Conservation (phyloP, 2,797 vertebrate genomes). For the Sorex maritimensis region DNA sequence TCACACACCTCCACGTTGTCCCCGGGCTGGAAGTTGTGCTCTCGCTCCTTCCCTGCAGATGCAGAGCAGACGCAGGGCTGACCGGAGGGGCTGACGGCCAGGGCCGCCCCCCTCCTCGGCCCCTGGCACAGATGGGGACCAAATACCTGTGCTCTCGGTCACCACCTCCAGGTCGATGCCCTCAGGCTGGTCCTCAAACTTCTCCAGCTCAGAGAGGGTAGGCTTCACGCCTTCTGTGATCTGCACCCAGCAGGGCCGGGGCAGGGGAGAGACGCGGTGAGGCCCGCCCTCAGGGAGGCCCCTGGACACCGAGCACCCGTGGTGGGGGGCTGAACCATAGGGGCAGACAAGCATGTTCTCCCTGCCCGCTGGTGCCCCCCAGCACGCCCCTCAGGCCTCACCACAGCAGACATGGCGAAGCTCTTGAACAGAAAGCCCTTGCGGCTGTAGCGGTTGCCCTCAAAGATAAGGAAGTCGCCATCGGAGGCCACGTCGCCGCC, state of each 20-base stretch:
- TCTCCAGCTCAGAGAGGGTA: conserved; percentile 97
- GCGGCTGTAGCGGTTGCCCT: conserved; percentile 97
- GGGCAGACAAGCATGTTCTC: background rate
- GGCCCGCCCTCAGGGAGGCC: too few species aligned
- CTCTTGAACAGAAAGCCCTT: conserved; percentile 99
- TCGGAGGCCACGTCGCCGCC: conserved; percentile 97
- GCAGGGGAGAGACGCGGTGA: too few species aligned
- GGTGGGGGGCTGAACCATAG: background rate
- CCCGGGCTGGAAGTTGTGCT: conserved; percentile 97
- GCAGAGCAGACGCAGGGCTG: background rate
- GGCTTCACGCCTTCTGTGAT: conserved; percentile 98
- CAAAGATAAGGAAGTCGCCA: conserved; percentile 98
- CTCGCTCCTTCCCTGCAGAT: conserved; percentile 95
- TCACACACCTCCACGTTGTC: conserved; percentile 99
- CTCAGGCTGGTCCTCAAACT: conserved; percentile 98
- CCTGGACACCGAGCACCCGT: too few species aligned
- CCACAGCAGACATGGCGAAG: conserved; percentile 98
- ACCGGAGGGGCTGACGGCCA: background rate
- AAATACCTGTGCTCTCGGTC: conserved; percentile 95
- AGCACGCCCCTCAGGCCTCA: conserved; percentile 85
- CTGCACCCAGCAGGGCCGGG: conserved; percentile 85
- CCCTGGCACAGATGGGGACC: background rate
- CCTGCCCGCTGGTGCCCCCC: background rate
- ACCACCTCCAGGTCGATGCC: conserved; percentile 98
- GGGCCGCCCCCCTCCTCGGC: fast-evolving